These are phyloP conservation scores for Oxygymnocypris stewartii DNA, from an alignment of 2,113 vertebrate species.

Conservation along the genomic window DNA sequence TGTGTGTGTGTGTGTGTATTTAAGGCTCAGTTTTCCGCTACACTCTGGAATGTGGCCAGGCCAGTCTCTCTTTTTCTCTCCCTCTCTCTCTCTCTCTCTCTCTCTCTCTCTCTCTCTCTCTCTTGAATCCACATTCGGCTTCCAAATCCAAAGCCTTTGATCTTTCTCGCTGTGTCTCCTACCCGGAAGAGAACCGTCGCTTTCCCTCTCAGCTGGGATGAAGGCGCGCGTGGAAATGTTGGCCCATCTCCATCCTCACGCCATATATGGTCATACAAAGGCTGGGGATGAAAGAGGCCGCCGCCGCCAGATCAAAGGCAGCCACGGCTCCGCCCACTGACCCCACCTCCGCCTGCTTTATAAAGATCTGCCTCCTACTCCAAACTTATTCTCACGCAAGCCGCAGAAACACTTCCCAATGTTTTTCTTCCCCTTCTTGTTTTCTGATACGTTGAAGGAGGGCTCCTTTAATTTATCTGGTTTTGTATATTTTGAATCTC, in stretches of 20 bases:
- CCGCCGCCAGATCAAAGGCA: constrained; percentile 92
- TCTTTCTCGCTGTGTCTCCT: constrained; percentile 81
- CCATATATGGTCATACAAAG: constrained; percentile 99
- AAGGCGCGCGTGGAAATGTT: constrained; percentile 95
- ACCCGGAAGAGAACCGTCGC: constrained; percentile 95
- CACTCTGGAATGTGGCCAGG: constrained; percentile 85
- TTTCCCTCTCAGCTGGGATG: constrained; percentile 91
- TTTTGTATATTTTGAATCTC: background rate
- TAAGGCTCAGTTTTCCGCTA: constrained; percentile 77
- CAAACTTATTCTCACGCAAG: constrained; percentile 79
- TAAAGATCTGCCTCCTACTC: constrained; percentile 77
- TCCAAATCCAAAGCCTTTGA: constrained; percentile 93
- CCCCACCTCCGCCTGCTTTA: constrained; percentile 82
- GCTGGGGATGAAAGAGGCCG: constrained; percentile 87
- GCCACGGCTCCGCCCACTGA: constrained; percentile 81
- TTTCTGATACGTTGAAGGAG: constrained; percentile 24
- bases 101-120: constrained; percentile 48
- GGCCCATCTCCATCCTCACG: constrained; percentile 87
- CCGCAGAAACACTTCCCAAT: constrained; percentile 50
- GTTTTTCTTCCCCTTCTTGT: constrained; percentile 48
- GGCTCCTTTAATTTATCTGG: constrained; percentile 6
- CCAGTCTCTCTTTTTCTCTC: constrained; percentile 62
- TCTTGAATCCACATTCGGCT: constrained; percentile 86
- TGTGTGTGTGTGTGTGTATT: constrained; percentile 46
- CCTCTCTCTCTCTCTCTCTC: background rate